Conservation (phyloP, 2,113 vertebrate species). For the Leuciscus idus region DNA sequence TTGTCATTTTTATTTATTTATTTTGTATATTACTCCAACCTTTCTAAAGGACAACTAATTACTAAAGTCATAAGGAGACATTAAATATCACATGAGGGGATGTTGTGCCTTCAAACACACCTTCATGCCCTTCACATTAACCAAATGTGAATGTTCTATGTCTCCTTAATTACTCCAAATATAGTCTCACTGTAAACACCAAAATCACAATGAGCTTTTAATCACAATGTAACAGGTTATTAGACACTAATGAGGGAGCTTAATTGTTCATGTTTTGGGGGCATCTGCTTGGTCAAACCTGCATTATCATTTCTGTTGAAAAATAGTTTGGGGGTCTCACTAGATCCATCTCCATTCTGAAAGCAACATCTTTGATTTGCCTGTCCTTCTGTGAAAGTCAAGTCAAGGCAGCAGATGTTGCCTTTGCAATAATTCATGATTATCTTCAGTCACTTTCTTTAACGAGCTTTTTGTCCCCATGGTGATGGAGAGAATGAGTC, state of each 20-base stretch:
- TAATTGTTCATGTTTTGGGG: slow-evolving; percentile 52
- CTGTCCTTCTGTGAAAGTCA: slow-evolving; percentile 64
- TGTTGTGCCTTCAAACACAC: background rate
- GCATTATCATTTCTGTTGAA: slow-evolving; percentile 35
- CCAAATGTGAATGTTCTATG: slow-evolving; percentile 43
- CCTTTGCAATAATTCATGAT: slow-evolving; percentile 66
- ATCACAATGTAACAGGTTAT: slow-evolving; percentile 62
- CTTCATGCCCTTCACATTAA: slow-evolving; percentile 33
- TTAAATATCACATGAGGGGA: background rate
- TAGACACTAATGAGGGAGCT: slow-evolving; percentile 64
- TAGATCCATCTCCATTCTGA: slow-evolving; percentile 45
- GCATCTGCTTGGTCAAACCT: slow-evolving; percentile 15
- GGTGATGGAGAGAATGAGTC: slow-evolving; percentile 55
- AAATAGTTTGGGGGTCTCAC: slow-evolving; percentile 1
- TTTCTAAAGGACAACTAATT: slow-evolving; percentile 34
- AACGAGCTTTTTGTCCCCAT: slow-evolving; percentile 61
- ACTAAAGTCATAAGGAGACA: background rate
- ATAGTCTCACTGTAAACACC: slow-evolving; percentile 56
- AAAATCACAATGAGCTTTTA: slow-evolving; percentile 59
- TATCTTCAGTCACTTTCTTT: slow-evolving; percentile 65
- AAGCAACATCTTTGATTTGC: slow-evolving; percentile 34
- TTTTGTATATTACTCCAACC: background rate
- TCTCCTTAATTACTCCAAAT: slow-evolving; percentile 55
- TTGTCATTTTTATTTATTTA: background rate
- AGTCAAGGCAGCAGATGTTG: slow-evolving; percentile 63